phyloP scores from a whole-genome alignment of 2,113 vertebrate species.

The Narcine bancroftii region DNA sequence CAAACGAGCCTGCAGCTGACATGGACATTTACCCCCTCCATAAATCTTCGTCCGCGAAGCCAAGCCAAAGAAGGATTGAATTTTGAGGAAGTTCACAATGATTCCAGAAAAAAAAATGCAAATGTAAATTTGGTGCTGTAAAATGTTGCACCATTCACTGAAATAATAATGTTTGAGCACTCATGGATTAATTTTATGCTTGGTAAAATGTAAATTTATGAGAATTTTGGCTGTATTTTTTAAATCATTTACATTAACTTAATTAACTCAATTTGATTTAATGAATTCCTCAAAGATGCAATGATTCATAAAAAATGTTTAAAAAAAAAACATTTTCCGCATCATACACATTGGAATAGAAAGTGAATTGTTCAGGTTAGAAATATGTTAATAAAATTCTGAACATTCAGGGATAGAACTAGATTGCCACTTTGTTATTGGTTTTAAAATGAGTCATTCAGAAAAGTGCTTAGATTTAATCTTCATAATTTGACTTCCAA shows the following conservation, averaged over 20 bases:
- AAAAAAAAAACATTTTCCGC: too few relatives aligned
- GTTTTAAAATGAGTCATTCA: background rate
- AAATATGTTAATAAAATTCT: background rate
- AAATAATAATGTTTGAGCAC: background rate
- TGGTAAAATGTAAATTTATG: background rate
- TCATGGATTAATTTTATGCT: background rate
- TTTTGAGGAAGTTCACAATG: background rate
- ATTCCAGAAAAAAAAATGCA: background rate
- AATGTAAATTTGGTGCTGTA: background rate
- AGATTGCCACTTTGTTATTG: background rate
- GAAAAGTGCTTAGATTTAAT: background rate
- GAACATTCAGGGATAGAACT: background rate
- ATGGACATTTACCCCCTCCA: too few relatives aligned
- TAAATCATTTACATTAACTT: background rate
- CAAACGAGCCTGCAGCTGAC: too few relatives aligned
- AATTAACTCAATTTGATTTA: background rate
- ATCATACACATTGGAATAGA: background rate
- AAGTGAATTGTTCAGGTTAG: background rate
- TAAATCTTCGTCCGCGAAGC: too few relatives aligned
- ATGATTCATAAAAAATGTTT: background rate
- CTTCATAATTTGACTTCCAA: background rate
- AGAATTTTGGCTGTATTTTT: background rate
- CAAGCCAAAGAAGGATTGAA: too few relatives aligned
- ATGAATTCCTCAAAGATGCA: background rate
- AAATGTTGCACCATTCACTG: background rate